Evolutionary conservation across 2,797 vertebrate species (phyloP).

Genomic region (Brachyrhaphis roseni): DNA sequence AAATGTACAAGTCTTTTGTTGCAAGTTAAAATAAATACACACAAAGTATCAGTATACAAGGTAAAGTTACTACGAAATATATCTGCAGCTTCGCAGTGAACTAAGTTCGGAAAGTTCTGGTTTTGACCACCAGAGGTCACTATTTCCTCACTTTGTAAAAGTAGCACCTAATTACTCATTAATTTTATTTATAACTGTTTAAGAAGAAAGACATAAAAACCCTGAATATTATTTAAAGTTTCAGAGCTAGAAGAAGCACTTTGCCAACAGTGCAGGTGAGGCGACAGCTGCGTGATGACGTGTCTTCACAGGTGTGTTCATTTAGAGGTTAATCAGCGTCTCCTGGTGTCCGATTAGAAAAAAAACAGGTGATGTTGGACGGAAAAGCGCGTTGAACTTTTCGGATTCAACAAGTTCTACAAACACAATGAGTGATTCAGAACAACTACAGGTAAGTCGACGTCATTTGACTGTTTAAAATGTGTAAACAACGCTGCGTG

Average conservation of each 20-base stretch:
- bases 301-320: conserved; percentile 58
- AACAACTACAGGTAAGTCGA: conserved; percentile 60
- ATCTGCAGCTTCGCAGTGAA: neutral
- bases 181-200: neutral
- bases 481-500: neutral
- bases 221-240: neutral
- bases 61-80: too few species aligned
- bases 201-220: rapidly evolving
- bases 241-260: rapidly evolving
- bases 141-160: neutral
- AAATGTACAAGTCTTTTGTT: too few species aligned
- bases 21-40: too few species aligned
- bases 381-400: conserved; percentile 21
- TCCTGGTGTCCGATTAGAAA: neutral
- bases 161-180: neutral
- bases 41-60: too few species aligned
- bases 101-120: neutral
- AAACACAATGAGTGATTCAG: conserved; percentile 61
- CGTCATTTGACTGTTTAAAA: neutral
- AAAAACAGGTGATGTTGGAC: conserved; percentile 22
- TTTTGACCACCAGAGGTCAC: conserved; percentile 43
- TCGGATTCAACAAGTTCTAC: neutral
- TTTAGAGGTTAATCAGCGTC: conserved; percentile 60
- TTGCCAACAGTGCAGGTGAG: neutral
- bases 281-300: conserved; percentile 23